These are phyloP conservation scores for Avahi laniger DNA, from an alignment of 2,797 vertebrate species.

Conservation along the genomic window DNA sequence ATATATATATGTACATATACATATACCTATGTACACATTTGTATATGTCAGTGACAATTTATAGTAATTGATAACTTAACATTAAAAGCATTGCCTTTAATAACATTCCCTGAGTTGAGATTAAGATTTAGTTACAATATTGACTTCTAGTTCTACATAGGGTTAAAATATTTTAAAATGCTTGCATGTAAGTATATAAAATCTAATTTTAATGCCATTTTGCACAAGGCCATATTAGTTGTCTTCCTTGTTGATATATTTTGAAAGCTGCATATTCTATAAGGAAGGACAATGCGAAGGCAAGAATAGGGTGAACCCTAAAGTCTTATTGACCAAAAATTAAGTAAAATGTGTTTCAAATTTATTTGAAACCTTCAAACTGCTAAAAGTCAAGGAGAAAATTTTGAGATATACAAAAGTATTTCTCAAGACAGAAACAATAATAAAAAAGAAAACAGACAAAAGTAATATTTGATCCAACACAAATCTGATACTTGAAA, in stretches of 20 bases:
- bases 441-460: neutral
- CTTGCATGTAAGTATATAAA: neutral
- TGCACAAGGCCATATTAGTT: neutral
- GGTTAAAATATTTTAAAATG: neutral
- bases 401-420: neutral
- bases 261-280: neutral
- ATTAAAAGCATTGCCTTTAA: neutral
- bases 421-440: neutral
- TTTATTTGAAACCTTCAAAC: neutral
- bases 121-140: neutral
- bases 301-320: neutral
- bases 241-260: neutral
- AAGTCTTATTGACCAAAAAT: neutral
- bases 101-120: neutral
- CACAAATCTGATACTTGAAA: neutral
- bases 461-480: neutral
- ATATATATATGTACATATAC: neutral
- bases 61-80: neutral
- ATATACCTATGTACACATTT: neutral
- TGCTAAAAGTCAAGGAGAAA: neutral
- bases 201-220: neutral
- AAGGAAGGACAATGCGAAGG: neutral
- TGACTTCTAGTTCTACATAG: neutral
- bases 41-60: neutral
- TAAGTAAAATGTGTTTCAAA: neutral